Percentiles rank a stretch among this genome's conserved stretches.
These are phyloP conservation scores for Tenualosa ilisha DNA, from an alignment of 2,797 vertebrate genomes.

Conservation along the genomic window DNA sequence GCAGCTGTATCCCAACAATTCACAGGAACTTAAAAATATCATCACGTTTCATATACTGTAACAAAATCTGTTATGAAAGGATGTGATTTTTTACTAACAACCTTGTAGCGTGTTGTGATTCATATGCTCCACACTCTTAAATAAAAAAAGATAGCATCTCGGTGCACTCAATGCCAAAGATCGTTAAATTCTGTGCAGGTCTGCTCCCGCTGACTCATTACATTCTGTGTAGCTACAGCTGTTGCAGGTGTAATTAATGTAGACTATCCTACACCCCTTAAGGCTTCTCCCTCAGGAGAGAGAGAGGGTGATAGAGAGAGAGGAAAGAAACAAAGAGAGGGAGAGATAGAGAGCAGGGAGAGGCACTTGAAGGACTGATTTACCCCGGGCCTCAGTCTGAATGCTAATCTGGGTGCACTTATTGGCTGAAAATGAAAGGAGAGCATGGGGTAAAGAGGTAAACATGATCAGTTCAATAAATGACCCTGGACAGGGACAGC, in stretches of 20 bases:
- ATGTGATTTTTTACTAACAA: neutral
- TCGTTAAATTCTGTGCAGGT: constrained; percentile 42
- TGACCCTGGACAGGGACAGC: constrained; percentile 34
- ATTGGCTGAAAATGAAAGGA: constrained; percentile 43
- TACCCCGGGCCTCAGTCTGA: constrained; percentile 37
- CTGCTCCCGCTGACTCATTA: constrained; percentile 60
- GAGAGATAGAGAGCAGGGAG: neutral
- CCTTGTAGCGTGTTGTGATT: neutral
- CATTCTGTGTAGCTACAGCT: constrained; percentile 56
- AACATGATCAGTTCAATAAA: constrained; percentile 55
- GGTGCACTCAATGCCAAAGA: constrained; percentile 2
- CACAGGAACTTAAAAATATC: neutral
- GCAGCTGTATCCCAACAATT: neutral
- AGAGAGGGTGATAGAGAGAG: constrained; percentile 16
- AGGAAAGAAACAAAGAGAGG: neutral
- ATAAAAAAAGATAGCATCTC: constrained; percentile 15
- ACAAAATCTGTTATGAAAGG: neutral
- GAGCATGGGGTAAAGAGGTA: constrained; percentile 44
- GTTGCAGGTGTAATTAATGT: constrained; percentile 62
- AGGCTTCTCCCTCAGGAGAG: constrained; percentile 45
- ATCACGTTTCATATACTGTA: neutral
- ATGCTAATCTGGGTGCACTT: constrained; percentile 47
- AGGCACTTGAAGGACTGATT: constrained; percentile 48
- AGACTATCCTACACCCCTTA: constrained; percentile 51
- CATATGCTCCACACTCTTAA: neutral